Conservation (phyloP, 1,140 invertebrate genomes). For the Meloidogyne floridensis region DNA sequence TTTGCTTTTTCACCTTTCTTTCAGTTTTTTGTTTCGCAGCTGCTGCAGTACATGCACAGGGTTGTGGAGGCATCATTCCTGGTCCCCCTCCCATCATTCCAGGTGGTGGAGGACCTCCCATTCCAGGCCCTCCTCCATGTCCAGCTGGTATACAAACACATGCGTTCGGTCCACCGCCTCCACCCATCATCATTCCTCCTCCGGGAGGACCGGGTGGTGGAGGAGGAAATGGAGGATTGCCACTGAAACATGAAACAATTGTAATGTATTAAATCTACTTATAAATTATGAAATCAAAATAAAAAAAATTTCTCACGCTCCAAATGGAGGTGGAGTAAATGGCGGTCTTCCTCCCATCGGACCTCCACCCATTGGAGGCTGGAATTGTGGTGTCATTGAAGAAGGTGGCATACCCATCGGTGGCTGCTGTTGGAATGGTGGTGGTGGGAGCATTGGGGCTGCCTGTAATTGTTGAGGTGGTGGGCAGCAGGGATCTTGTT, state of each 20-base stretch:
- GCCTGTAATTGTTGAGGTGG: constrained; percentile 25
- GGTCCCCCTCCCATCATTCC: not conserved
- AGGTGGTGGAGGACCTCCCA: too few species aligned
- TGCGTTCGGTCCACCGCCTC: not conserved
- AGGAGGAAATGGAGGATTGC: not conserved
- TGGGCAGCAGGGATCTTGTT: constrained; percentile 23
- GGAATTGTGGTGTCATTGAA: constrained; percentile 12
- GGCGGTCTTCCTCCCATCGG: not conserved
- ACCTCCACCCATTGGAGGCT: constrained; percentile 20
- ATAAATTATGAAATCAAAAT: not conserved
- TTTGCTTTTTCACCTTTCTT: not conserved
- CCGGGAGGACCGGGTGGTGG: not conserved
- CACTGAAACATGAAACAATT: not conserved
- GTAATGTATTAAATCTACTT: not conserved
- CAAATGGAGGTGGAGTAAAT: not conserved
- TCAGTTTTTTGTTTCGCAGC: not conserved
- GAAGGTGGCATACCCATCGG: not conserved
- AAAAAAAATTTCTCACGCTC: not conserved
- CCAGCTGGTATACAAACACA: not conserved
- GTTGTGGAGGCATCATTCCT: not conserved
- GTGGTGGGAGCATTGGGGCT: constrained; percentile 21
- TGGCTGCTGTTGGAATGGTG: constrained; percentile 20
- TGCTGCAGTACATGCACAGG: not conserved
- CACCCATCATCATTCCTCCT: not conserved
- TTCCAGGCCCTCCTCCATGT: not conserved